A percentile compares a stretch with the other conserved stretches of the same genome.
Evolutionary conservation across 2,888 invertebrate genomes (phyloP).

Genomic region (Myathropa florea): DNA sequence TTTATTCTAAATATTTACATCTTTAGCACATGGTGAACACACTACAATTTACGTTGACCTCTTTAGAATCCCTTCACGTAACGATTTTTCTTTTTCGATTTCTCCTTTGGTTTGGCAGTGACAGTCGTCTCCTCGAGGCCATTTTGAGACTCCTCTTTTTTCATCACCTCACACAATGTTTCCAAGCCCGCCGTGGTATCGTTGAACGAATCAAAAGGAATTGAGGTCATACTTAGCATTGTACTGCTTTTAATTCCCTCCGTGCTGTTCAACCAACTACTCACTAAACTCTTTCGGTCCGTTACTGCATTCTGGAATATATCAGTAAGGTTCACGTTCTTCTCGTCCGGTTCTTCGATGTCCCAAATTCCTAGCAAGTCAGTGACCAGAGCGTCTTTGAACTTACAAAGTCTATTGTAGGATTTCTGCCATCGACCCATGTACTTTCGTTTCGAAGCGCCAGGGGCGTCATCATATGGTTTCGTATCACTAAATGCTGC

Average conservation of each 20-base stretch:
- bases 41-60: neutral
- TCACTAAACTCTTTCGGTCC: slow-evolving; percentile 10
- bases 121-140: neutral
- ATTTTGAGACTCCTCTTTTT: neutral
- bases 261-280: slow-evolving; percentile 34
- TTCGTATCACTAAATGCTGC: slow-evolving; percentile 41
- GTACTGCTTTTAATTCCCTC: neutral
- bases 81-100: slow-evolving; percentile 68
- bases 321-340: slow-evolving; percentile 17
- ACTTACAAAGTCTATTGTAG: slow-evolving; percentile 68
- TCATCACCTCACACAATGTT: neutral
- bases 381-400: slow-evolving; percentile 74
- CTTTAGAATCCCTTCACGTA: slow-evolving; percentile 73
- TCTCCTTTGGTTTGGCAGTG: slow-evolving; percentile 28
- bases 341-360: slow-evolving; percentile 71
- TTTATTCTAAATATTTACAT: too few relatives aligned
- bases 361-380: slow-evolving; percentile 75
- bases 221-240: slow-evolving; percentile 25
- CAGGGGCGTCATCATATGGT: slow-evolving; percentile 13
- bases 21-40: too few relatives aligned
- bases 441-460: slow-evolving; percentile 7
- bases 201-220: slow-evolving; percentile 19
- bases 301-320: neutral
- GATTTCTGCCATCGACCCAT: slow-evolving; percentile 75
- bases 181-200: neutral